Percentiles rank a stretch among this genome's conserved stretches.
Conservation (phyloP, 2,113 vertebrate genomes). For the Panthera tigris region DNA sequence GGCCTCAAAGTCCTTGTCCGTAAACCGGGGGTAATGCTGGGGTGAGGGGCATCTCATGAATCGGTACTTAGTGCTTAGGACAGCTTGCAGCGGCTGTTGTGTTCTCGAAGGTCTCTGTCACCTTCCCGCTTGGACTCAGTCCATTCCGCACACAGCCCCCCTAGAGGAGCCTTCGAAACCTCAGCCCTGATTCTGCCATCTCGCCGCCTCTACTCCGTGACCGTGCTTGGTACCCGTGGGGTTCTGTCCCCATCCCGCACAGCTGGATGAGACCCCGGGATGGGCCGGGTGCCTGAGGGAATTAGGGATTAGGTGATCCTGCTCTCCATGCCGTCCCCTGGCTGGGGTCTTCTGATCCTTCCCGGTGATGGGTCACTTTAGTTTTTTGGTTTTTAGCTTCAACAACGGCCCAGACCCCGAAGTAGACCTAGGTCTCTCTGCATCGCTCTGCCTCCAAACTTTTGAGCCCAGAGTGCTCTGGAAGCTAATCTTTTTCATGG, state of each 20-base stretch:
- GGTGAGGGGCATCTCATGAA: neutral
- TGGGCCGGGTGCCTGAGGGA: accelerated
- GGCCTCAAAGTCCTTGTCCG: neutral
- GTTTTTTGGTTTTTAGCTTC: neutral
- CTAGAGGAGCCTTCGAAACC: accelerated
- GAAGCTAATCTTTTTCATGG: accelerated
- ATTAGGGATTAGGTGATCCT: accelerated
- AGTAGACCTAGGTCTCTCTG: accelerated
- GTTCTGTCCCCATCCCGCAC: neutral
- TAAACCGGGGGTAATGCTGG: accelerated
- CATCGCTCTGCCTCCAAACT: accelerated
- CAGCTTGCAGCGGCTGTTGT: accelerated
- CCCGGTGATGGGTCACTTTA: accelerated
- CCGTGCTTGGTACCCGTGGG: neutral
- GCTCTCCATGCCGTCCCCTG: accelerated
- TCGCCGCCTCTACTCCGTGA: accelerated
- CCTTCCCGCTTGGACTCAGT: neutral
- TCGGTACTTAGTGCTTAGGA: too few relatives aligned
- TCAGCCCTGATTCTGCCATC: accelerated
- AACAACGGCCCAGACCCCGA: accelerated
- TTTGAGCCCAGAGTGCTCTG: accelerated
- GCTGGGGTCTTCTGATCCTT: neutral
- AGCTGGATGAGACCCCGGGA: accelerated
- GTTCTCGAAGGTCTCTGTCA: too few relatives aligned
- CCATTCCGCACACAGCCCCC: accelerated